Evolutionary conservation across 2,888 invertebrate species (phyloP).

Genomic region (Galerucella calmariensis): DNA sequence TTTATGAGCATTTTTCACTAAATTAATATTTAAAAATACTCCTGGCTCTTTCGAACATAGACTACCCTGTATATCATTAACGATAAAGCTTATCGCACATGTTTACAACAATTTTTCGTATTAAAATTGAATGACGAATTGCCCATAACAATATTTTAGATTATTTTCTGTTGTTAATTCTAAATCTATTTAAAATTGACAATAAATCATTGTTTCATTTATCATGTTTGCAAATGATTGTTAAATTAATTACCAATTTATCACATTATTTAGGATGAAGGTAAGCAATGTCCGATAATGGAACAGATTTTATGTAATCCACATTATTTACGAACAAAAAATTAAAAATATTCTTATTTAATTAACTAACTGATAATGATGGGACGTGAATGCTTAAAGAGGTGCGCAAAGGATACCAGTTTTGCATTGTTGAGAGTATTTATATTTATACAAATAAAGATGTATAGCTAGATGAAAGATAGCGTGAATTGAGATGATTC

Average conservation of each 20-base stretch:
- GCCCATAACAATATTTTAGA: too few species aligned
- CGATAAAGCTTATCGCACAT: too few species aligned
- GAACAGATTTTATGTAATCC: neutral
- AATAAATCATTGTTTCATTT: neutral
- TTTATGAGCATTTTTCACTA: too few species aligned
- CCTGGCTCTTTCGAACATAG: too few species aligned
- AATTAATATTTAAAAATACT: too few species aligned
- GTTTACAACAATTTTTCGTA: too few species aligned
- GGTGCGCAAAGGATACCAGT: neutral
- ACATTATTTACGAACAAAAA: neutral
- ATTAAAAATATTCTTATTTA: neutral
- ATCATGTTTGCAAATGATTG: neutral
- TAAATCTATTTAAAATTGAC: neutral
- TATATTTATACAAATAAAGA: conserved; percentile 4
- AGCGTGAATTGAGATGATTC: conserved; percentile 1
- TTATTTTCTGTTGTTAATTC: too few species aligned
- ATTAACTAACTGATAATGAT: neutral
- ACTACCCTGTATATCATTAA: too few species aligned
- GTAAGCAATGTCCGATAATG: neutral
- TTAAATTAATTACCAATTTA: neutral
- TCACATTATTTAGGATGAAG: neutral
- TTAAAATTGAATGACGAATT: too few species aligned
- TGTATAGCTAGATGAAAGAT: neutral
- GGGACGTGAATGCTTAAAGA: neutral
- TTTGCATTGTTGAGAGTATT: neutral